These are phyloP conservation scores for Pseudomyrmex gracilis DNA, from an alignment of 1,140 invertebrate genomes.

Conservation along the genomic window DNA sequence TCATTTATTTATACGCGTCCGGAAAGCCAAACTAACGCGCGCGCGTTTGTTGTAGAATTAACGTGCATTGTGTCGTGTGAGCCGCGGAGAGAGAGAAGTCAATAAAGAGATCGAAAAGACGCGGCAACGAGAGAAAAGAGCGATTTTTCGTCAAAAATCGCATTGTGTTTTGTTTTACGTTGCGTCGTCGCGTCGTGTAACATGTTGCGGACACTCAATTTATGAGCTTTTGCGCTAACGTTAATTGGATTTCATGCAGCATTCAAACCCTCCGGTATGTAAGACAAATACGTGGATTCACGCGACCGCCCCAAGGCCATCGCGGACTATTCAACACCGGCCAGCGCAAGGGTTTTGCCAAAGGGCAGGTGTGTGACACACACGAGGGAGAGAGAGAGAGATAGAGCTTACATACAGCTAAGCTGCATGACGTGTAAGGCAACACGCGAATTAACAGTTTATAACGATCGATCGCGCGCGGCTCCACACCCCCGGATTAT, in stretches of 20 bases:
- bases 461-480: constrained; percentile 36
- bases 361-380: constrained; percentile 31
- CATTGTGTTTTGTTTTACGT: background rate
- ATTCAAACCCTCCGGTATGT: background rate
- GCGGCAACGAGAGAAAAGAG: no score
- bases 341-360: constrained; percentile 31
- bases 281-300: background rate
- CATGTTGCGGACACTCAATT: background rate
- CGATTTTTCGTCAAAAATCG: constrained; percentile 15
- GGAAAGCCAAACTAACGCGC: no score
- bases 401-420: constrained; percentile 5
- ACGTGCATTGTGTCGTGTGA: background rate
- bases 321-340: background rate
- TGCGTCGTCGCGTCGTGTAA: background rate
- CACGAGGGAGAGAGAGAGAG: background rate
- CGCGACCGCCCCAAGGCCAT: constrained; percentile 1
- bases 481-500: constrained; percentile 42
- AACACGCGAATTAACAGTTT: constrained; percentile 56
- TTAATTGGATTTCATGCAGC: background rate
- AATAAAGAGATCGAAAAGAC: no score
- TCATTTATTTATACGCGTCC: constrained; percentile 14
- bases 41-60: no score
- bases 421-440: constrained; percentile 45
- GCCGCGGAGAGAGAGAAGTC: no score
- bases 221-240: background rate